Conservation (phyloP, 2,888 invertebrate species). For the Arrhopalites spinosus region DNA sequence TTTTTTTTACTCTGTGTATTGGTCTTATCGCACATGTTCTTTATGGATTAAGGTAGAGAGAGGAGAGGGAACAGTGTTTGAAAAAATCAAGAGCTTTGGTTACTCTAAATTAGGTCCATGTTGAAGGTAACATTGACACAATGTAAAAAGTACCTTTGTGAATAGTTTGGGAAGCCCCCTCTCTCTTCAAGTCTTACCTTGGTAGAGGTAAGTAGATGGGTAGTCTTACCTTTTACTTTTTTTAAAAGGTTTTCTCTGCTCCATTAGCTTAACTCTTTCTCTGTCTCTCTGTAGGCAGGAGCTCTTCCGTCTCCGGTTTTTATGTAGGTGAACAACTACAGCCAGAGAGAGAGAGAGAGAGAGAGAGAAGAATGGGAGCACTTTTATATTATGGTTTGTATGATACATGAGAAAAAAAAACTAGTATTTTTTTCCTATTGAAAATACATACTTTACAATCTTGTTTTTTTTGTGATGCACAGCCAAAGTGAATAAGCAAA, state of each 20-base stretch:
- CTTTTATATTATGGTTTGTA: background rate
- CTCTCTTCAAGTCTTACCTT: background rate
- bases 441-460: background rate
- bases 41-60: too few species aligned
- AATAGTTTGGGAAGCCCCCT: background rate
- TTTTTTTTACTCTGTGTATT: too few species aligned
- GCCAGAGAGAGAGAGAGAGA: slow-evolving; percentile 1
- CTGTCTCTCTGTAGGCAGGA: background rate
- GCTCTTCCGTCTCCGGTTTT: background rate
- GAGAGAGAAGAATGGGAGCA: background rate
- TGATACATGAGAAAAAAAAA: background rate
- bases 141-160: background rate
- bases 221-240: slow-evolving; percentile 25
- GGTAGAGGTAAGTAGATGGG: too few species aligned
- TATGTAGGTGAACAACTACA: background rate
- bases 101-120: too few species aligned
- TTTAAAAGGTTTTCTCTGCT: slow-evolving; percentile 31
- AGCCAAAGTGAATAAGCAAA: too few species aligned
- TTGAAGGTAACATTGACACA: too few species aligned
- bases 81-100: too few species aligned
- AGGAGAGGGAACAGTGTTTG: too few species aligned
- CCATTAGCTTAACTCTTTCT: background rate
- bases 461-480: background rate
- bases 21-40: too few species aligned
- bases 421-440: background rate